phyloP scores from a whole-genome alignment of 2,113 vertebrate species.

The Ophthalmotilapia sp. region DNA sequence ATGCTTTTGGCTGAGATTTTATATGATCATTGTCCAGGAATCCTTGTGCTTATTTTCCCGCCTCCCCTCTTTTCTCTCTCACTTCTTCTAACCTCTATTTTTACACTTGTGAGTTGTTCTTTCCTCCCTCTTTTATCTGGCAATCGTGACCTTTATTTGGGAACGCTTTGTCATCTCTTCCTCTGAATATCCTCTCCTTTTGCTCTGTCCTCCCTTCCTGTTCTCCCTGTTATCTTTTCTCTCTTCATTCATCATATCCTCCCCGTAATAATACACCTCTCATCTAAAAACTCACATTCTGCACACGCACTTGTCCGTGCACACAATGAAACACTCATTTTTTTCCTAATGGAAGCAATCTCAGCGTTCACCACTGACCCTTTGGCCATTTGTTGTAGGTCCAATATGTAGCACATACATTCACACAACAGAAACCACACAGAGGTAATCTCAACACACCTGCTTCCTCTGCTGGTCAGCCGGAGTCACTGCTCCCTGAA shows the following conservation, averaged over 20 bases:
- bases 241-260: not conserved
- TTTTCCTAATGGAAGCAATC: constrained; percentile 2
- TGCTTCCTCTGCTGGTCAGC: not conserved
- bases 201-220: not conserved
- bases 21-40: not conserved
- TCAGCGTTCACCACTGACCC: not conserved
- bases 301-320: not conserved
- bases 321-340: not conserved
- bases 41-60: not conserved
- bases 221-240: not conserved
- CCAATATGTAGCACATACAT: constrained; percentile 18
- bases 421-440: not conserved
- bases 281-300: not conserved
- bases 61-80: not conserved
- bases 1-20: not conserved
- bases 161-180: not conserved
- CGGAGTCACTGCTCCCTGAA: not conserved
- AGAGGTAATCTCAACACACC: not conserved
- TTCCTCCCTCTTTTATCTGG: not conserved
- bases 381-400: constrained; percentile 23
- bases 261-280: not conserved
- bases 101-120: not conserved
- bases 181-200: not conserved
- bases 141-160: not conserved
- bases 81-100: not conserved